Evolutionary conservation across 2,888 invertebrate genomes (phyloP).

Genomic region (Spilosoma lubricipeda): DNA sequence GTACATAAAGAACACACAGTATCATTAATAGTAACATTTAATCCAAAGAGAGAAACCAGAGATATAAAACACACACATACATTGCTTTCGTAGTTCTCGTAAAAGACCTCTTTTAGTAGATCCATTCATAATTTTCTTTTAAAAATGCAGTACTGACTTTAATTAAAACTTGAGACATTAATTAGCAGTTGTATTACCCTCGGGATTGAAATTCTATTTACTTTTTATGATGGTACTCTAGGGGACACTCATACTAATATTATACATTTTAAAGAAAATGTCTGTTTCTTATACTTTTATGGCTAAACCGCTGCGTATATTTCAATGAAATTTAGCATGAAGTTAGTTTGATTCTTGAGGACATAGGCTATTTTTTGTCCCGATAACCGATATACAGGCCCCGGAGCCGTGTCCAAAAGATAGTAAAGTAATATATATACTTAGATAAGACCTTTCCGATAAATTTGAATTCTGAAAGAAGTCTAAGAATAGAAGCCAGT

Average conservation of each 20-base stretch:
- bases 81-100: neutral
- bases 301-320: too few species aligned
- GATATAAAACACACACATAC: neutral
- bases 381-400: too few species aligned
- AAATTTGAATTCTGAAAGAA: neutral
- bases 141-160: neutral
- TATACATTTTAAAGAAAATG: too few species aligned
- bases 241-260: too few species aligned
- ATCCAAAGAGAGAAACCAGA: neutral
- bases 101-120: neutral
- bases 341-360: too few species aligned
- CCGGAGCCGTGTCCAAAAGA: too few species aligned
- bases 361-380: too few species aligned
- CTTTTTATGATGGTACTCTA: neutral
- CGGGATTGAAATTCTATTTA: neutral
- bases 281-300: too few species aligned
- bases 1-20: too few species aligned
- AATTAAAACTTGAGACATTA: neutral
- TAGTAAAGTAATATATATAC: too few species aligned
- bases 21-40: neutral
- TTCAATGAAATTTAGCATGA: too few species aligned
- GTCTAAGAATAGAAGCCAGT: neutral
- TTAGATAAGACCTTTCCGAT: neutral
- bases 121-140: neutral
- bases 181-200: neutral